Evolutionary conservation across 2,888 invertebrate genomes (phyloP), one percentile per base, ranked within the genome.

Genomic region (Digitonthophagus gazella): DNA sequence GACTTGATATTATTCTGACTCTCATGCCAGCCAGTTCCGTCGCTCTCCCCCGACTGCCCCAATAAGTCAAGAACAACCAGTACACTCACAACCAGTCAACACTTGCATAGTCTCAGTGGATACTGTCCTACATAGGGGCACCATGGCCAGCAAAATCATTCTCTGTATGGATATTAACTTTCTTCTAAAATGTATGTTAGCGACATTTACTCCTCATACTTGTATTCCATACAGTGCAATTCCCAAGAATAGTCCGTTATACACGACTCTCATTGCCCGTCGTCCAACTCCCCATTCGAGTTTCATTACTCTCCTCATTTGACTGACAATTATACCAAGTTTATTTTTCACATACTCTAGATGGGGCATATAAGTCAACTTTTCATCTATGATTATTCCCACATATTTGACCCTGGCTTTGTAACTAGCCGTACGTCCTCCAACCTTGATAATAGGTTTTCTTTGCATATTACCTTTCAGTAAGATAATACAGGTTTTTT

Each of bases 31-130:
- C 22, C 3, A 22, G 3, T 6, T 22, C 22, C 3, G 3, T 4
- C 3, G 3, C 6, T 22, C 3, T 6, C 3, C 22, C 22, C 6
- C 3, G 6, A 4, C 3, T 6, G 3, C 22, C 22, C 3, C 3
- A 3, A 22, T 22, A 22, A n/a, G n/a, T n/a, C n/a, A n/a, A n/a
- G n/a, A n/a, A n/a, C 6, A 58, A n/a, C 67, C 67, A 28, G 64
- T 57, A 0, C 67, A 64, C 0, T 64, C 6, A 0, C 16, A 20
- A 0, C 67, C 69, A 0, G 54, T 15, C 1, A 15, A 2, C 2
- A 67, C 61, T 8, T 64, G 65, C 8, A 69, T 57, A 3, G 69
- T 64, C 11, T 69, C 69, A 11, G 61, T 15, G 2, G 69, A 65
- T 16, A 64, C 58, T 0, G 67, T 69, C 0, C 69, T 57, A 11